Evolutionary conservation across 2,888 invertebrate genomes (phyloP).

Genomic region (Caenorhabditis panamensis): DNA sequence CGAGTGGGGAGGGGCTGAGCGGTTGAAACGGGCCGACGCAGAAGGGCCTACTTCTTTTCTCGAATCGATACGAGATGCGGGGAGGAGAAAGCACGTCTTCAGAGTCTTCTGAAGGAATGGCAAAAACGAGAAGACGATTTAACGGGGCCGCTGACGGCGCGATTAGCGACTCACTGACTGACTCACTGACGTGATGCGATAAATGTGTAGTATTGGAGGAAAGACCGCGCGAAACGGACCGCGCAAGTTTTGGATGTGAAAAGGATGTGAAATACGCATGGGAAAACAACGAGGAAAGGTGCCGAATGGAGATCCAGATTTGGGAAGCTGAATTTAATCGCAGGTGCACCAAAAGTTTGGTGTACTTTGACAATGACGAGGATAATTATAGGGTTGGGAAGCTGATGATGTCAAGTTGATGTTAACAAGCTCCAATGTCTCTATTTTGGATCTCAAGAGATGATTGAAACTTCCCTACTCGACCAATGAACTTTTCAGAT

Average conservation of each 20-base stretch:
- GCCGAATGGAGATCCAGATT: background rate
- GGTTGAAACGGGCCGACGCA: slow-evolving; percentile 23
- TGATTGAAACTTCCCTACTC: no score
- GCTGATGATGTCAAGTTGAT: no score
- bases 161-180: slow-evolving; percentile 56
- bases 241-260: no score
- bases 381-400: no score
- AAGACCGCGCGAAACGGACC: slow-evolving; percentile 3
- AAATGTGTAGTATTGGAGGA: slow-evolving; percentile 44
- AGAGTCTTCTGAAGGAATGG: slow-evolving; percentile 59
- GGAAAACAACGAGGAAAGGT: background rate
- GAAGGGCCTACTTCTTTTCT: slow-evolving; percentile 4
- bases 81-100: slow-evolving; percentile 38
- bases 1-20: slow-evolving; percentile 34
- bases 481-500: background rate
- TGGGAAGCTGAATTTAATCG: no score
- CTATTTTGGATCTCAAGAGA: no score
- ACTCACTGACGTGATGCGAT: slow-evolving; percentile 57
- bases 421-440: no score
- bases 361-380: no score
- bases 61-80: slow-evolving; percentile 39
- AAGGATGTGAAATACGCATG: slow-evolving; percentile 15
- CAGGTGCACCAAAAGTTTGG: no score
- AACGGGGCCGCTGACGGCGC: slow-evolving; percentile 49
- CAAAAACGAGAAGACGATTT: slow-evolving; percentile 57